Conservation (phyloP, 2,888 invertebrate genomes). For the Ophion slaviceki region DNA sequence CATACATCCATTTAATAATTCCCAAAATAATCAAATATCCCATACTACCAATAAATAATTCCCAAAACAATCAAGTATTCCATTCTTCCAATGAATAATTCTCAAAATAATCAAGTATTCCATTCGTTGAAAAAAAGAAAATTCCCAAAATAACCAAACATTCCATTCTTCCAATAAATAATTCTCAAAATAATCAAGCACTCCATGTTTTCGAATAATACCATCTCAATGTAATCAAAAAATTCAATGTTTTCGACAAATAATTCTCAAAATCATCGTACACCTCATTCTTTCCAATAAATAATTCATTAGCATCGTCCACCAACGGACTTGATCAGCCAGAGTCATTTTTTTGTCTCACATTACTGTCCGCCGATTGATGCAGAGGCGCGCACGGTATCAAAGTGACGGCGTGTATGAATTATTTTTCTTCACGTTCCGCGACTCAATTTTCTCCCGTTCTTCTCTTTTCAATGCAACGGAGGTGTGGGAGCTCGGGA, state of each 20-base stretch:
- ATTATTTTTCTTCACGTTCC: background rate
- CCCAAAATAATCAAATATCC: background rate
- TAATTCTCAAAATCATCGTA: background rate
- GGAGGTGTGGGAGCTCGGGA: slow-evolving; percentile 50
- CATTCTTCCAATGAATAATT: background rate
- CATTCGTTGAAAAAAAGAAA: background rate
- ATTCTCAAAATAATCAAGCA: background rate
- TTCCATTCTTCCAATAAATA: background rate
- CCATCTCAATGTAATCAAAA: background rate
- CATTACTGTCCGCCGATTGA: background rate
- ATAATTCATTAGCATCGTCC: background rate
- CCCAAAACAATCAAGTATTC: background rate
- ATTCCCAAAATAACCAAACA: background rate
- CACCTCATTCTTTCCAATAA: background rate
- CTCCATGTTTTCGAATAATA: background rate
- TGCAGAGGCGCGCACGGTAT: background rate
- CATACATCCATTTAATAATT: background rate
- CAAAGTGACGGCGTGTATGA: background rate
- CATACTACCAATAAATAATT: background rate
- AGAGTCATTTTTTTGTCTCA: background rate
- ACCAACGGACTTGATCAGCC: background rate
- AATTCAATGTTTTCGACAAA: background rate
- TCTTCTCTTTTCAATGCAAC: slow-evolving; percentile 47
- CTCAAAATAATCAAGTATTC: no score
- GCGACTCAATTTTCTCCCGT: background rate